Percentiles rank a stretch among this genome's conserved stretches.
phyloP scores from a whole-genome alignment of 2,888 invertebrate species.

The Synanthedon formicaeformis region DNA sequence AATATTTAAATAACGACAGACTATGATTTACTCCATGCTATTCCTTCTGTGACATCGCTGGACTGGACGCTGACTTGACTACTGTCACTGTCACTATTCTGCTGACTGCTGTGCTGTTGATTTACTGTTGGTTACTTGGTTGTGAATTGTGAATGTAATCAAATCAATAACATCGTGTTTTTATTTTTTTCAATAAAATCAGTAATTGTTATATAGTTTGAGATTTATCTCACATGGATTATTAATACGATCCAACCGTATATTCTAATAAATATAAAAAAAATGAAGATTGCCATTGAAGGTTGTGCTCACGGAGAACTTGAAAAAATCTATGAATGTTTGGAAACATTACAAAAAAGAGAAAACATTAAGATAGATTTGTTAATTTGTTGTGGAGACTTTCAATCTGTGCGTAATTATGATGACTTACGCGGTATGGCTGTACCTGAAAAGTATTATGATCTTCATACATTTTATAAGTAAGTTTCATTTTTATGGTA shows the following conservation, averaged over 20 bases:
- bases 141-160: too few species aligned
- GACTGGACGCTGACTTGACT: too few species aligned
- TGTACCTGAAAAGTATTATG: conserved; percentile 90
- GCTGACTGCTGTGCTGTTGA: too few species aligned
- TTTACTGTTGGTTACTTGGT: too few species aligned
- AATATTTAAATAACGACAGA: too few species aligned
- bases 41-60: too few species aligned
- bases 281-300: conserved; percentile 94
- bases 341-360: conserved; percentile 79
- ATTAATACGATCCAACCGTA: too few species aligned
- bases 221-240: too few species aligned
- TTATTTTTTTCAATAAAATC: background rate
- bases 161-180: background rate
- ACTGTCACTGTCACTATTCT: too few species aligned
- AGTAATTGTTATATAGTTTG: too few species aligned
- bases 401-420: conserved; percentile 93
- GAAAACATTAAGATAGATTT: conserved; percentile 87
- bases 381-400: conserved; percentile 97
- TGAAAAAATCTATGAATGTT: conserved; percentile 92
- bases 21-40: too few species aligned
- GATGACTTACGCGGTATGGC: conserved; percentile 94
- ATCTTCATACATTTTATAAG: conserved; percentile 94
- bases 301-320: conserved; percentile 99
- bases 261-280: conserved; percentile 8
- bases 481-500: conserved; percentile 50